phyloP scores from a whole-genome alignment of 2,888 invertebrate genomes.

The Ptychoptera contaminata region DNA sequence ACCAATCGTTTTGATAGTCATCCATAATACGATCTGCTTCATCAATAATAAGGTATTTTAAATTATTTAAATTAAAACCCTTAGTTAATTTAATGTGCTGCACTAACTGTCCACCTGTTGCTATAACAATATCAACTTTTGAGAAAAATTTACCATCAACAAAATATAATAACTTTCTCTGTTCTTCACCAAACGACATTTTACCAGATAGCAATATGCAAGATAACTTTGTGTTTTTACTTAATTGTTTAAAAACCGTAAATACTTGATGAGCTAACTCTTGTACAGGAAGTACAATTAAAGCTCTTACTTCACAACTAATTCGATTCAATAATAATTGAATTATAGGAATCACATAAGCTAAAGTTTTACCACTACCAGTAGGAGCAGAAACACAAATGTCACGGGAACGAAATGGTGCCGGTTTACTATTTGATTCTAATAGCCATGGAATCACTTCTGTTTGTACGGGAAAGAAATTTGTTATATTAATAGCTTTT shows the following conservation, averaged over 20 bases:
- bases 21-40: constrained; percentile 95
- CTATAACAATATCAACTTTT: constrained; percentile 68
- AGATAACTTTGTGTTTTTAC: constrained; percentile 47
- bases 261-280: constrained; percentile 83
- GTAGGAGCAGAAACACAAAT: constrained; percentile 95
- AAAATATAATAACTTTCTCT: constrained; percentile 38
- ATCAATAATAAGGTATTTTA: constrained; percentile 79
- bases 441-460: constrained; percentile 64
- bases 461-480: constrained; percentile 76
- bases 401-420: constrained; percentile 62
- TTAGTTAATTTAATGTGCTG: constrained; percentile 78
- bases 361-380: constrained; percentile 92
- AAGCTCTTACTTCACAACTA: constrained; percentile 54
- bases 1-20: constrained; percentile 82
- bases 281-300: constrained; percentile 85
- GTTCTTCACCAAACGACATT: constrained; percentile 48
- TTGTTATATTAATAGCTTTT: constrained; percentile 49
- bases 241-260: constrained; percentile 61
- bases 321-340: constrained; percentile 49
- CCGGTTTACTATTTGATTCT: constrained; percentile 39
- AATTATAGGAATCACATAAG: constrained; percentile 83
- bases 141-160: constrained; percentile 21
- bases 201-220: constrained; percentile 56
- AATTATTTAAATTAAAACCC: constrained; percentile 53
- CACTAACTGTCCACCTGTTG: constrained; percentile 84